A percentile compares a stretch with the other conserved stretches of the same genome.
These are phyloP conservation scores for Agrypnus murinus DNA, from an alignment of 2,888 invertebrate species.

Conservation along the genomic window DNA sequence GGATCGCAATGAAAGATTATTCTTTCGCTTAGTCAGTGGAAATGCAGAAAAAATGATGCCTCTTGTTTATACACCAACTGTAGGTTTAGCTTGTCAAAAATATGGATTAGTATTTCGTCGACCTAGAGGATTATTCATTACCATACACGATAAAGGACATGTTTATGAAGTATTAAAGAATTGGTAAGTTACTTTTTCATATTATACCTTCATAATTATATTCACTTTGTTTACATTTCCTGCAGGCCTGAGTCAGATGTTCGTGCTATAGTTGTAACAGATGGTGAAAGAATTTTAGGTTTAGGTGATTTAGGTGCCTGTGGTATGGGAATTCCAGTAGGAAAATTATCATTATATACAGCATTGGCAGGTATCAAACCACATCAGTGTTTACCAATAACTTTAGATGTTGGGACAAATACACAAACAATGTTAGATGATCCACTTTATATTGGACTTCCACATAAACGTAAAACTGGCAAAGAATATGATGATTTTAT, in stretches of 20 bases:
- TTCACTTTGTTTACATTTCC: too few species aligned
- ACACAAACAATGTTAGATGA: slow-evolving; percentile 90
- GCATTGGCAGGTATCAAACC: slow-evolving; percentile 98
- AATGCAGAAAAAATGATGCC: slow-evolving; percentile 96
- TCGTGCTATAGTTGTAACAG: slow-evolving; percentile 95
- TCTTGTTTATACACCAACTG: slow-evolving; percentile 98
- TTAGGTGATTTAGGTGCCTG: slow-evolving; percentile 97
- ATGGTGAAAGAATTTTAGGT: slow-evolving; percentile 98
- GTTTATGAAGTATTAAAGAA: slow-evolving; percentile 95
- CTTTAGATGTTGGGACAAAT: slow-evolving; percentile 96
- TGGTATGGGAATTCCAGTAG: slow-evolving; percentile 99
- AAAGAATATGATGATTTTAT: slow-evolving; percentile 92
- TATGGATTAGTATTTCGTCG: slow-evolving; percentile 93
- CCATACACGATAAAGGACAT: slow-evolving; percentile 96
- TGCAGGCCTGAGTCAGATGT: slow-evolving; percentile 90
- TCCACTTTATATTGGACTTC: slow-evolving; percentile 95
- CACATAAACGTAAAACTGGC: slow-evolving; percentile 89
- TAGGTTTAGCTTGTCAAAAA: slow-evolving; percentile 97
- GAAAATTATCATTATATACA: slow-evolving; percentile 97
- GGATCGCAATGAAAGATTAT: slow-evolving; percentile 97
- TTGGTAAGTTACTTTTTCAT: slow-evolving; percentile 79
- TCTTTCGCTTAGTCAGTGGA: slow-evolving; percentile 91
- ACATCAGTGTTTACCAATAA: slow-evolving; percentile 94
- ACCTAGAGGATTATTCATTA: slow-evolving; percentile 96
- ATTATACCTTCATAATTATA: background rate